A percentile compares a stretch with the other conserved stretches of the same genome.
These are phyloP conservation scores for Chirona hameri DNA, from an alignment of 2,888 invertebrate species.

Conservation along the genomic window DNA sequence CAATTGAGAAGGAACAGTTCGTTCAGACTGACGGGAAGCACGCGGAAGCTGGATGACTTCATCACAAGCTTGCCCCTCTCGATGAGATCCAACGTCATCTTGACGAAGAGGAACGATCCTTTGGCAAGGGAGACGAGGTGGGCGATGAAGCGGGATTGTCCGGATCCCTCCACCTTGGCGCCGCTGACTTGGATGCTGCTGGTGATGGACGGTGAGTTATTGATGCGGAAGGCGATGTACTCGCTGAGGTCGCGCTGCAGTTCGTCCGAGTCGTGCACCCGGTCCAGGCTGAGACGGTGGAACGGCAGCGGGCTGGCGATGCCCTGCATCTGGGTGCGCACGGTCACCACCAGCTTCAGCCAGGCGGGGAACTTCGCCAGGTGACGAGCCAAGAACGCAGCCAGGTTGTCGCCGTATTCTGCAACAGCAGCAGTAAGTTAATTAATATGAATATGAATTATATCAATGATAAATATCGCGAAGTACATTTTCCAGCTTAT, in stretches of 20 bases:
- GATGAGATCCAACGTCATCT: slow-evolving; percentile 84
- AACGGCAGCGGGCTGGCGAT: slow-evolving; percentile 79
- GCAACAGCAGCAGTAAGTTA: slow-evolving; percentile 50
- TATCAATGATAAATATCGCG: too few species aligned
- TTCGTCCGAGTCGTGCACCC: slow-evolving; percentile 42
- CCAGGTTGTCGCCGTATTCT: slow-evolving; percentile 89
- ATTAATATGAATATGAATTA: too few species aligned
- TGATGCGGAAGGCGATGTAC: slow-evolving; percentile 78
- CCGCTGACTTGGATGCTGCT: slow-evolving; percentile 58
- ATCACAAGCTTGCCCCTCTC: slow-evolving; percentile 87
- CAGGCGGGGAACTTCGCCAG: slow-evolving; percentile 76
- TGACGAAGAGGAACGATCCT: slow-evolving; percentile 88
- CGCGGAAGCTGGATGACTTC: slow-evolving; percentile 88
- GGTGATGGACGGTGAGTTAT: slow-evolving; percentile 75
- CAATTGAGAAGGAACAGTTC: slow-evolving; percentile 89
- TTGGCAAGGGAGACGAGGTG: slow-evolving; percentile 77
- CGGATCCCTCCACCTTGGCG: slow-evolving; percentile 6
- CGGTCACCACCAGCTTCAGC: slow-evolving; percentile 85
- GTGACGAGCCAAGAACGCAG: slow-evolving; percentile 79
- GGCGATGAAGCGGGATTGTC: slow-evolving; percentile 65
- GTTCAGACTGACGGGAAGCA: slow-evolving; percentile 78
- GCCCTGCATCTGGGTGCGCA: slow-evolving; percentile 77
- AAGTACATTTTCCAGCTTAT: too few species aligned
- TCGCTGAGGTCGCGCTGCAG: slow-evolving; percentile 66
- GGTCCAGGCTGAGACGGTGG: slow-evolving; percentile 50